Base-by-base conservation (phyloP, 2,113 vertebrate genomes). In the Diadophis punctatus region DNA sequence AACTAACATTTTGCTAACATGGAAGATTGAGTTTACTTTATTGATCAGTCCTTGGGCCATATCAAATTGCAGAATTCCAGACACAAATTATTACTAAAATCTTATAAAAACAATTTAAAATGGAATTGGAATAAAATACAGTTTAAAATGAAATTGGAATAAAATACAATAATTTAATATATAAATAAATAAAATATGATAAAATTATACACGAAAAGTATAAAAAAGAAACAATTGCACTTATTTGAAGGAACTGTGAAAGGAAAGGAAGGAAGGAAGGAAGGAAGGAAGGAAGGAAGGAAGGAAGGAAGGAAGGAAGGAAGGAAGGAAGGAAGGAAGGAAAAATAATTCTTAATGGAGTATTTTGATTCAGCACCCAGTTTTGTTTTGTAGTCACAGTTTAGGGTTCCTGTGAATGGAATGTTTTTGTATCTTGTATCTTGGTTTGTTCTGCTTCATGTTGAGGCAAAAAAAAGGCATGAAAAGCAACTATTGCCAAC, bases 1-100 rank as follows among this genome's bases (percentile, higher is more conserved):
- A 93, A 68, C 68, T 84, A 91, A 80, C 55, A 53, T 86, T 93
- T 60, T 91, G 88, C 23, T 95, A 43, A 34, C 2, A 58, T 16
- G 0, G 10, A 95, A 55, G 94, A 8, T 87, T 52, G 51, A 52
- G 11, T 52, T 52, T 52, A 52, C 51, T 52, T 52, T 52, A 14
- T 52, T 52, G 51, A 52, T 52, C 9, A 52, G 51, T 9, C 51
- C 12, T 52, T 52, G 8, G 10, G 49, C 49, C 49, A 51, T 51
- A 52, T 12, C 51, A 52, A 52, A 14, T 14, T 52, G 51, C 52
- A 52, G 14, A 51, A 0, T 52, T 52, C 14, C 12, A 52, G 52
- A 52, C 14, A 14, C 52, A 52, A 16, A 52, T 52, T 52, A 52
- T 16, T 52, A 52, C 52, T 52, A 52, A 52, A 52, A 52, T 52